Conservation (phyloP, 2,113 vertebrate species). For the Heterotilapia buettikoferi region DNA sequence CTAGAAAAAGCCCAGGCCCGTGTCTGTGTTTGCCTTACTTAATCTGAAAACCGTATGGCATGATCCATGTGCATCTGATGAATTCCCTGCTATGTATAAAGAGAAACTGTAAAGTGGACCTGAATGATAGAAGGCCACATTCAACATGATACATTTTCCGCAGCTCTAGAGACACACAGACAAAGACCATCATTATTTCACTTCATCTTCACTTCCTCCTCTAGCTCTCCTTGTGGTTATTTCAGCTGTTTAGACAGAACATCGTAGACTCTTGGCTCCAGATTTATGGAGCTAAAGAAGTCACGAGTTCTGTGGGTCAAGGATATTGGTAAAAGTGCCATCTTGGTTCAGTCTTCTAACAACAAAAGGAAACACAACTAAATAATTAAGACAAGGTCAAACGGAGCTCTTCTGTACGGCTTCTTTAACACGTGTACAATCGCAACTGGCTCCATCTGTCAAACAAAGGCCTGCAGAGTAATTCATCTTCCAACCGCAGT, state of each 20-base stretch:
- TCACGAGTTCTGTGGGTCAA: slow-evolving; percentile 23
- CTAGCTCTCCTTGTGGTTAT: slow-evolving; percentile 23
- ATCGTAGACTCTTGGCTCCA: slow-evolving; percentile 20
- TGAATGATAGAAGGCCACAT: slow-evolving; percentile 16
- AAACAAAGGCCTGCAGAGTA: slow-evolving; percentile 58
- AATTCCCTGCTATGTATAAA: slow-evolving; percentile 1
- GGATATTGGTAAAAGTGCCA: slow-evolving; percentile 16
- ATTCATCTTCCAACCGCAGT: slow-evolving; percentile 61
- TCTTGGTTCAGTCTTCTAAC: slow-evolving; percentile 31
- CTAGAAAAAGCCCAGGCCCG: slow-evolving; percentile 24
- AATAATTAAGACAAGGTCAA: slow-evolving; percentile 53
- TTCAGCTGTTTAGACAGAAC: slow-evolving; percentile 39
- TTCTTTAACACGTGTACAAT: slow-evolving; percentile 48
- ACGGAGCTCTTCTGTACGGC: slow-evolving; percentile 14
- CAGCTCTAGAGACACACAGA: background rate
- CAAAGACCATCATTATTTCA: slow-evolving; percentile 44
- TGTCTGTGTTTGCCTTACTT: slow-evolving; percentile 31
- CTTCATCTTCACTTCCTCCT: slow-evolving; percentile 16
- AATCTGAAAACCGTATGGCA: slow-evolving; percentile 48
- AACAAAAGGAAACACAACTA: slow-evolving; percentile 43
- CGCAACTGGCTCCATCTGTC: slow-evolving; percentile 53
- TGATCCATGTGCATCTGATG: slow-evolving; percentile 20
- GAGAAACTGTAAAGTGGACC: background rate
- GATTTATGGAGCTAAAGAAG: slow-evolving; percentile 46
- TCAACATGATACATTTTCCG: slow-evolving; percentile 31